Percentiles rank a stretch among this genome's conserved stretches.
Evolutionary conservation across 2,888 invertebrate genomes (phyloP).

Genomic region (Clanis bilineata): DNA sequence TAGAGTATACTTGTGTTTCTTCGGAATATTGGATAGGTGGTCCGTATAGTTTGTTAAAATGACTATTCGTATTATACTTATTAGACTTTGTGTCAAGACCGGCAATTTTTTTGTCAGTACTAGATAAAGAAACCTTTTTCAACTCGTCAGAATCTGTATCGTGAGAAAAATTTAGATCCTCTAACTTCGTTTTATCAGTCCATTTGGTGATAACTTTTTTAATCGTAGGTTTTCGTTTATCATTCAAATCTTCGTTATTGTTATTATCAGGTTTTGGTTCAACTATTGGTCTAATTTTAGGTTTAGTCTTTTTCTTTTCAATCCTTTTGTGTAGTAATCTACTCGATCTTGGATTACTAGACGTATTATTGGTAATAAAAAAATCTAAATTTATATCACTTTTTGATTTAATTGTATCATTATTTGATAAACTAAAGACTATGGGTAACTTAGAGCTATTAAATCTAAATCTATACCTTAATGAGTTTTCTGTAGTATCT

Average conservation of each 20-base stretch:
- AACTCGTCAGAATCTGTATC: conserved; percentile 50
- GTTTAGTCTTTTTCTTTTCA: conserved; percentile 18
- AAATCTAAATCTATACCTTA: conserved; percentile 69
- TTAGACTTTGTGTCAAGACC: conserved; percentile 38
- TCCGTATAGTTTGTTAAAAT: conserved; percentile 42
- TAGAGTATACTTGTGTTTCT: conserved; percentile 54
- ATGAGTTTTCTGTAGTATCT: conserved; percentile 53
- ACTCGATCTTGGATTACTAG: conserved; percentile 27
- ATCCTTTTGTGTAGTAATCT: conserved; percentile 6
- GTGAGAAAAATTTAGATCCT: conserved; percentile 67
- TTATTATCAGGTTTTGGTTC: conserved; percentile 4
- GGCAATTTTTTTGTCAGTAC: conserved; percentile 32
- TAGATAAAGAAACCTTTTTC: conserved; percentile 33
- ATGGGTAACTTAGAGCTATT: conserved; percentile 40
- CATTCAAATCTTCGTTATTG: conserved; percentile 15
- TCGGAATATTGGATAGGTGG: conserved; percentile 53
- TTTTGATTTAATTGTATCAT: conserved; percentile 16
- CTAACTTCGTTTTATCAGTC: conserved; percentile 73
- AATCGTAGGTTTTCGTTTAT: conserved; percentile 56
- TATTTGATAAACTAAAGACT: conserved; percentile 43
- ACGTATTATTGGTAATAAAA: conserved; percentile 3
- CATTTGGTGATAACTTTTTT: conserved; percentile 78
- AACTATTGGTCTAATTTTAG: conserved; percentile 10
- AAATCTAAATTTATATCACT: neutral
- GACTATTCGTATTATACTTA: conserved; percentile 27